Conservation (phyloP, 1,140 invertebrate genomes). For the Aricia agestis region DNA sequence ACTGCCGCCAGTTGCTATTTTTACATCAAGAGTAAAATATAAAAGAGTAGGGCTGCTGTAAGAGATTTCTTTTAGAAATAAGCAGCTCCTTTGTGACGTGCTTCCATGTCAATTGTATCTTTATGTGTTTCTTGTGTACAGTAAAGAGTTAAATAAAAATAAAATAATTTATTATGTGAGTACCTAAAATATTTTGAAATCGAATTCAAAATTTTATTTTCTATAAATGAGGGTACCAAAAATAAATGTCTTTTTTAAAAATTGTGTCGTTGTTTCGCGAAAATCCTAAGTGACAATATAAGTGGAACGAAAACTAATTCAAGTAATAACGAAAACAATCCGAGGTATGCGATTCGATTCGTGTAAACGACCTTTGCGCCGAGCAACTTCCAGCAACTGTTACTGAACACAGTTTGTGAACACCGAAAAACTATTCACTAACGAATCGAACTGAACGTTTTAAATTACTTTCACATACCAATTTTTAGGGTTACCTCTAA, state of each 20-base stretch:
- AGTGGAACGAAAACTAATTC: neutral
- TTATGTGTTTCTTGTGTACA: no score
- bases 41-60: no score
- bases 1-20: no score
- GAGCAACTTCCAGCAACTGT: slow-evolving; percentile 26
- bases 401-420: slow-evolving; percentile 25
- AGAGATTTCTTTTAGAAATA: no score
- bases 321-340: slow-evolving; percentile 34
- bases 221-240: neutral
- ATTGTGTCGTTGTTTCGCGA: neutral
- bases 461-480: slow-evolving; percentile 10
- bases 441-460: slow-evolving; percentile 29
- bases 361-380: slow-evolving; percentile 32
- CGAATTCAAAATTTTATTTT: no score
- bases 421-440: slow-evolving; percentile 40
- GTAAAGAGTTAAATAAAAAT: no score
- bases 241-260: neutral
- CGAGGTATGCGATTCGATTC: slow-evolving; percentile 42
- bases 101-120: no score
- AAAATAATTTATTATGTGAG: no score
- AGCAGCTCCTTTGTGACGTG: no score
- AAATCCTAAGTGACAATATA: no score
- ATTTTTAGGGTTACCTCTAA: slow-evolving; percentile 8
- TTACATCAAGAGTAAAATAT: no score
- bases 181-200: no score